Conservation (phyloP, 2,113 vertebrate genomes). For the Gymnobelideus leadbeateri region DNA sequence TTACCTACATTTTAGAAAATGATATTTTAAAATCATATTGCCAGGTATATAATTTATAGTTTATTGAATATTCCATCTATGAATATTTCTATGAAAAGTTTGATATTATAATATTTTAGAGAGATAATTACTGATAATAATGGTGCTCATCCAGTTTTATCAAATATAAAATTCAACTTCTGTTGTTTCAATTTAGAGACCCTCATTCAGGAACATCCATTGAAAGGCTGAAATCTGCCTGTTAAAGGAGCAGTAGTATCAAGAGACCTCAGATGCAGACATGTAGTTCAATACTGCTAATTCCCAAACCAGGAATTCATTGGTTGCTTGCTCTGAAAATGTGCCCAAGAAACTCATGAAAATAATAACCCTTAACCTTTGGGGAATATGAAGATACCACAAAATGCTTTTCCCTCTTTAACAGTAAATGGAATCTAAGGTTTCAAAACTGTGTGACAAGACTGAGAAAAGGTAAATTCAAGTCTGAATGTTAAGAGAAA, state of each 20-base stretch:
- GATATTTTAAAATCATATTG: neutral
- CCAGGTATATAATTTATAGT: neutral
- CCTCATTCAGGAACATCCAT: neutral
- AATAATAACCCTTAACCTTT: neutral
- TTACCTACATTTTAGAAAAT: neutral
- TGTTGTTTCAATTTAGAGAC: neutral
- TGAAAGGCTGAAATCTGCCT: neutral
- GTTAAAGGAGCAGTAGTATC: neutral
- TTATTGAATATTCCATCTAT: neutral
- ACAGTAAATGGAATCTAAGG: neutral
- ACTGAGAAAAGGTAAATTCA: conserved; percentile 38
- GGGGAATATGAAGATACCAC: neutral
- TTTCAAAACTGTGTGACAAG: conserved; percentile 1
- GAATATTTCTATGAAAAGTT: conserved; percentile 6
- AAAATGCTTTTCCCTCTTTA: neutral
- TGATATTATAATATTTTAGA: neutral
- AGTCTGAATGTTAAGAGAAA: neutral
- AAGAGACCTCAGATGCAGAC: neutral
- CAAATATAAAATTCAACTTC: conserved; percentile 19
- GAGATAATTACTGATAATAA: conserved; percentile 23
- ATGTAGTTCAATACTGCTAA: neutral
- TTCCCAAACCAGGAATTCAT: neutral
- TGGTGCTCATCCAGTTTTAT: neutral
- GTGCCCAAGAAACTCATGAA: neutral
- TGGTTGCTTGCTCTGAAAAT: conserved; percentile 40